Percentiles rank a stretch among this genome's conserved stretches.
Evolutionary conservation across 2,113 vertebrate species (phyloP).

Genomic region (Podarcis cretensis): DNA sequence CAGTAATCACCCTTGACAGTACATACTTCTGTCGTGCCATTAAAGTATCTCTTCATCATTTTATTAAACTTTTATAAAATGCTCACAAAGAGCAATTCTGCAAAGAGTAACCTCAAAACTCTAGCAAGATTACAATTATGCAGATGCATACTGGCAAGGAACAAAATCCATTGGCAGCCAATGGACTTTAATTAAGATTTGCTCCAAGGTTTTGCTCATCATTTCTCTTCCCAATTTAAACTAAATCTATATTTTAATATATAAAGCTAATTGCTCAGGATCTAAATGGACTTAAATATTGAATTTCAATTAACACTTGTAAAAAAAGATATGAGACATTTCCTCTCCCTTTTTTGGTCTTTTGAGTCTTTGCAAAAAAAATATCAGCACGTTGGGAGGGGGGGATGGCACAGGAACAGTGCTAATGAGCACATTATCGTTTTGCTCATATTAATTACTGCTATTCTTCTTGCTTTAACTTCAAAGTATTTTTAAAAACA

Average conservation of each 20-base stretch:
- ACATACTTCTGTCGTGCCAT: background rate
- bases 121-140: conserved; percentile 25
- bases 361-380: conserved; percentile 8
- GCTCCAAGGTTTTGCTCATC: background rate
- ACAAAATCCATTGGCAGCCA: conserved; percentile 35
- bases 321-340: conserved; percentile 5
- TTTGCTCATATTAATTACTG: conserved; percentile 42
- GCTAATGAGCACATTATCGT: conserved; percentile 37
- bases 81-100: background rate
- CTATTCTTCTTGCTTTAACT: conserved; percentile 26
- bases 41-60: conserved; percentile 3
- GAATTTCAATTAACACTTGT: conserved; percentile 45
- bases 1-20: background rate
- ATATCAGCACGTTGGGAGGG: background rate
- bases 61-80: conserved; percentile 9
- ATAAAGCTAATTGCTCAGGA: conserved; percentile 26
- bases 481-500: conserved; percentile 32
- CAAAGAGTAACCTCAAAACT: background rate
- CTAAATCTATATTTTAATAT: conserved; percentile 53
- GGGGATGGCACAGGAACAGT: background rate
- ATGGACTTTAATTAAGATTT: conserved; percentile 25
- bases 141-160: conserved; percentile 28
- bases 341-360: background rate
- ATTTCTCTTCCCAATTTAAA: background rate
- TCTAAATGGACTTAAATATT: conserved; percentile 38